Base-by-base conservation (phyloP, 1,140 invertebrate genomes). In the Linepithema humile region DNA sequence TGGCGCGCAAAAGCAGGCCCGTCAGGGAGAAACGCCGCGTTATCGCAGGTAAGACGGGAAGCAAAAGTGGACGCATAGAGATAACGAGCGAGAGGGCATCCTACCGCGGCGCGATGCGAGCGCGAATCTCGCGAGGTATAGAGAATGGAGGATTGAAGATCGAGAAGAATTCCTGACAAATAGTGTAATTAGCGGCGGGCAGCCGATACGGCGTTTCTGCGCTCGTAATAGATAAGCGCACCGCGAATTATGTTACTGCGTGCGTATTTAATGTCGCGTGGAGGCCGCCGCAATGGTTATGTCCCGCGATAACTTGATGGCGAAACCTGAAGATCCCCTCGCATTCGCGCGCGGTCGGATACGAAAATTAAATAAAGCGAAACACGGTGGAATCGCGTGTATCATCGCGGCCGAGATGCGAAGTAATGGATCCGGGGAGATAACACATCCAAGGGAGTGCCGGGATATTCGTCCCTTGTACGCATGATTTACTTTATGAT, bases 81-180 rank as follows among this genome's bases (percentile, higher is more conserved):
- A 87, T 87, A 83, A 87, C 29, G n/a, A 29, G 48, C 35, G 48
- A 77, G 59, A 53, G 20, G 10, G 3, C 15, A 53, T n/a, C 2
- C 0, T 15, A 3, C 23, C 23, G 32, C 17, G n/a, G 32, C 20
- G 74, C 53, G 40, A 23, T 23, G 29, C 23, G 57, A 32, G 29
- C 29, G 45, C 20, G 23, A 35, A 65, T 85, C 80, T 82, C 45
- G 38, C 73, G 69, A 23, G 7, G 29, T 35, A 12, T 32, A 40
- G 43, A 15, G 6, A 9, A 45, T 7, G 23, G 26, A 55, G 48
- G 38, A 57, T 32, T 12, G 26, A 29, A 35, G 15, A 50, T 38
- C 45, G 40, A 2, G 35, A 57, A 43, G 80, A 84, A 75, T 83
- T 45, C 73, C 75, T 75, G 75, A 87, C 86, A 88, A 88, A 87